phyloP scores from a whole-genome alignment of 2,888 invertebrate species.

The Drosophila incognita region DNA sequence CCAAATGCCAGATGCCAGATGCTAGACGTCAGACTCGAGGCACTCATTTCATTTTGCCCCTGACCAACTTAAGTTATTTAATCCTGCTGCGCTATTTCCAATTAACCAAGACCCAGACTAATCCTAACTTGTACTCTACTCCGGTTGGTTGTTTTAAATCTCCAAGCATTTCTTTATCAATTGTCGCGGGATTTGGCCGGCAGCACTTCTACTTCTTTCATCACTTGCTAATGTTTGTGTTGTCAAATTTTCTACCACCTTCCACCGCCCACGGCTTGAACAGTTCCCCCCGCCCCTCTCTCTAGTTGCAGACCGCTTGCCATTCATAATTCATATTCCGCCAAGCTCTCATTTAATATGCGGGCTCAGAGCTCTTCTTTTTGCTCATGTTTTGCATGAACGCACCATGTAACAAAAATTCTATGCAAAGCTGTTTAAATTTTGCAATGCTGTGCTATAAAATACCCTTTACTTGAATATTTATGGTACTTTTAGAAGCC shows the following conservation, averaged over 20 bases:
- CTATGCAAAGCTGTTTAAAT: background rate
- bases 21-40: slow-evolving; percentile 15
- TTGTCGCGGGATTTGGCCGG: slow-evolving; percentile 2
- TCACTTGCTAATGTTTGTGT: slow-evolving; percentile 1
- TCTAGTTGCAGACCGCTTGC: background rate
- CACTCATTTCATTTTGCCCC: slow-evolving; percentile 35
- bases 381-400: slow-evolving; percentile 25
- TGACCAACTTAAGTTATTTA: slow-evolving; percentile 45
- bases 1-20: slow-evolving; percentile 44
- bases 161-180: background rate
- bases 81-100: slow-evolving; percentile 26
- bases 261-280: background rate
- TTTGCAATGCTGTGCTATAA: rapidly evolving
- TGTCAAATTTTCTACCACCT: slow-evolving; percentile 4
- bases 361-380: slow-evolving; percentile 17
- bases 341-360: slow-evolving; percentile 22
- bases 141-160: background rate
- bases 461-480: slow-evolving; percentile 10
- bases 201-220: background rate
- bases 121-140: background rate
- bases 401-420: slow-evolving; percentile 23
- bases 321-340: slow-evolving; percentile 33
- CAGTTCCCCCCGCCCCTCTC: background rate
- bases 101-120: slow-evolving; percentile 4
- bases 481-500: background rate